Conservation (phyloP, 2,113 vertebrate genomes). For the Dasypus novemcinctus region DNA sequence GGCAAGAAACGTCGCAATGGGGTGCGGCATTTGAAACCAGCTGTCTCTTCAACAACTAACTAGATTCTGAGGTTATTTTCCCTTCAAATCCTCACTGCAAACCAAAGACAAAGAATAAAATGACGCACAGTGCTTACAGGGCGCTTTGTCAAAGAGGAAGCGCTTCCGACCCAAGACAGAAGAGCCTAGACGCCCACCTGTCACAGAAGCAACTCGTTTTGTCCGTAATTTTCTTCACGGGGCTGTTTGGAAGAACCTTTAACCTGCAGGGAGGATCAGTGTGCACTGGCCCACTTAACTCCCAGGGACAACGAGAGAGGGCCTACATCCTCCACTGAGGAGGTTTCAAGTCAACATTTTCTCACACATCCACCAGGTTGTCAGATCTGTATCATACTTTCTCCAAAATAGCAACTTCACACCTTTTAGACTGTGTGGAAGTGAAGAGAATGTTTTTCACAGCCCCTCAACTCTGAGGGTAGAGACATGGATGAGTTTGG, state of each 20-base stretch:
- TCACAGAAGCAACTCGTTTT: background rate
- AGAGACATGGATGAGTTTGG: background rate
- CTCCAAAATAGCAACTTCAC: background rate
- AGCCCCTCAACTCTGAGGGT: background rate
- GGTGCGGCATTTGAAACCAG: background rate
- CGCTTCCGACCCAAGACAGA: too few relatives aligned
- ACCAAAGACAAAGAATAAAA: background rate
- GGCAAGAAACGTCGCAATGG: background rate
- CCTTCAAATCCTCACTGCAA: background rate
- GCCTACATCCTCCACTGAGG: background rate
- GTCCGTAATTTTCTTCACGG: background rate
- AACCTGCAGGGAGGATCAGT: background rate
- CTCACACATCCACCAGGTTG: background rate
- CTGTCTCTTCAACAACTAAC: rapidly evolving
- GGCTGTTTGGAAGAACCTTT: too few relatives aligned
- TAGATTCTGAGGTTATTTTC: background rate
- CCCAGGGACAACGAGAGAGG: too few relatives aligned
- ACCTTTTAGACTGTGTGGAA: rapidly evolving
- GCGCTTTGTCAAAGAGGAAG: background rate
- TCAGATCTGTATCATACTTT: background rate
- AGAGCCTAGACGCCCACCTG: background rate
- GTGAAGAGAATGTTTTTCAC: too few relatives aligned
- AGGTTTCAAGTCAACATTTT: background rate
- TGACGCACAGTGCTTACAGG: rapidly evolving
- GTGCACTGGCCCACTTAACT: background rate